Conservation (phyloP, 37 sponge, comb jelly and placozoan species). For the Eunapius fragilis region DNA sequence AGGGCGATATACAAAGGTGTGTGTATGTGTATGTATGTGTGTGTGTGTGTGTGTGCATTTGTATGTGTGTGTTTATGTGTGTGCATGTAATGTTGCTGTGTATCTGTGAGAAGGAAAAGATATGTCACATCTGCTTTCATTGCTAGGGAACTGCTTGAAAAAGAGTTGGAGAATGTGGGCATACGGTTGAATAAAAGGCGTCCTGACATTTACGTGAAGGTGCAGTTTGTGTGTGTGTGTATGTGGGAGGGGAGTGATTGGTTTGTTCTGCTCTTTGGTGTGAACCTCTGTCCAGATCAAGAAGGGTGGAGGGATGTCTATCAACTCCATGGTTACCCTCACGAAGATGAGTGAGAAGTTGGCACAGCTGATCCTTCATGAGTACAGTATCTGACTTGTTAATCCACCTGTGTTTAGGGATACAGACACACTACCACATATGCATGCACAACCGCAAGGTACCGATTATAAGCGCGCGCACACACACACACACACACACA, state of each 20-base stretch:
- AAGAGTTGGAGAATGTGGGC: constrained; percentile 93
- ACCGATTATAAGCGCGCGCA: neutral
- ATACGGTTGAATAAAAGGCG: constrained; percentile 91
- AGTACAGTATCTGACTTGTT: constrained; percentile 87
- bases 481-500: neutral
- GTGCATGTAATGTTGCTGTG: neutral
- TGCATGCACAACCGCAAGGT: neutral
- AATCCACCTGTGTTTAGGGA: neutral
- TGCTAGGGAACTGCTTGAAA: constrained; percentile 78
- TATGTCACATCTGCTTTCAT: neutral
- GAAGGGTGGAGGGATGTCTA: constrained; percentile 95
- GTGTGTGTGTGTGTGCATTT: constrained; percentile 4
- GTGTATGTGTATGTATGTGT: neutral
- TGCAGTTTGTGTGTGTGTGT: constrained; percentile 6
- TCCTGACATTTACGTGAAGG: constrained; percentile 98
- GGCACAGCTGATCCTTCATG: constrained; percentile 94
- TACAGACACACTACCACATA: neutral
- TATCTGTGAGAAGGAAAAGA: neutral
- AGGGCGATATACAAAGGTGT: constrained; percentile 63
- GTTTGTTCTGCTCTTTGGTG: neutral
- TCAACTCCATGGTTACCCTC: constrained; percentile 86
- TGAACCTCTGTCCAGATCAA: constrained; percentile 54
- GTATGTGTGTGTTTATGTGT: constrained; percentile 1
- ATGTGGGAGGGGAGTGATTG: too few species aligned
- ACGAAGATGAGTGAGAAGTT: constrained; percentile 94